A percentile compares a stretch with the other conserved stretches of the same genome.
phyloP scores from a whole-genome alignment of 2,113 vertebrate genomes.

The Clarias gariepinus region DNA sequence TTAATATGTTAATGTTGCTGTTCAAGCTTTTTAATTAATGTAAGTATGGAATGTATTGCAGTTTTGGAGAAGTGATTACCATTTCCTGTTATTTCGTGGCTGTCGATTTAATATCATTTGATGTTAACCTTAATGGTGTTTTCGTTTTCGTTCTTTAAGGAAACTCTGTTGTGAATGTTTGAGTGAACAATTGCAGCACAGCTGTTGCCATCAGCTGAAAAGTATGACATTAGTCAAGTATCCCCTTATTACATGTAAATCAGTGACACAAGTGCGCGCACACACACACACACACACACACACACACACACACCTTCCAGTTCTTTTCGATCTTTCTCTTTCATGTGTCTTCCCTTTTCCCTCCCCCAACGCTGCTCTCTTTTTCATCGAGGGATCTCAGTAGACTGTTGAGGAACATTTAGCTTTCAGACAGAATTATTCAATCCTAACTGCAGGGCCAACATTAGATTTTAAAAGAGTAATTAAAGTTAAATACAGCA shows the following conservation, averaged over 20 bases:
- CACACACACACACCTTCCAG: slow-evolving; percentile 7
- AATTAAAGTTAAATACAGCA: slow-evolving; percentile 89
- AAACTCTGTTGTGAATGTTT: slow-evolving; percentile 13
- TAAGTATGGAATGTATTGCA: slow-evolving; percentile 56
- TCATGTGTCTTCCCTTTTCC: slow-evolving; percentile 19
- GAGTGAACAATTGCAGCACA: slow-evolving; percentile 30
- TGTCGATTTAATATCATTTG: slow-evolving; percentile 37
- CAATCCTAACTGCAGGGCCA: slow-evolving; percentile 82
- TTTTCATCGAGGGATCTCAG: slow-evolving; percentile 54
- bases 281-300: slow-evolving; percentile 15
- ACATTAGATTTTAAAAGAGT: slow-evolving; percentile 85
- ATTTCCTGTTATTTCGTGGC: slow-evolving; percentile 35
- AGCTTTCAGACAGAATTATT: slow-evolving; percentile 84
- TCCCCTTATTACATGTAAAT: slow-evolving; percentile 41
- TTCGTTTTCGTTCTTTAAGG: background rate
- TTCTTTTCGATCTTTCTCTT: slow-evolving; percentile 25
- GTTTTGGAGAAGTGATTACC: slow-evolving; percentile 47
- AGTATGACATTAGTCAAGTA: slow-evolving; percentile 36
- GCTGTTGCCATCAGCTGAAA: slow-evolving; percentile 34
- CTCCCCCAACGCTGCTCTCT: background rate
- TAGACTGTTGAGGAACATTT: slow-evolving; percentile 72
- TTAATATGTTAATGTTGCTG: slow-evolving; percentile 70
- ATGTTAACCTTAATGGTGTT: slow-evolving; percentile 26
- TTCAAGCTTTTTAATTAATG: slow-evolving; percentile 60
- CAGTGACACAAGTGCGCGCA: background rate